These are phyloP conservation scores for Calameuta pallipes DNA, from an alignment of 2,888 invertebrate genomes.

Conservation along the genomic window DNA sequence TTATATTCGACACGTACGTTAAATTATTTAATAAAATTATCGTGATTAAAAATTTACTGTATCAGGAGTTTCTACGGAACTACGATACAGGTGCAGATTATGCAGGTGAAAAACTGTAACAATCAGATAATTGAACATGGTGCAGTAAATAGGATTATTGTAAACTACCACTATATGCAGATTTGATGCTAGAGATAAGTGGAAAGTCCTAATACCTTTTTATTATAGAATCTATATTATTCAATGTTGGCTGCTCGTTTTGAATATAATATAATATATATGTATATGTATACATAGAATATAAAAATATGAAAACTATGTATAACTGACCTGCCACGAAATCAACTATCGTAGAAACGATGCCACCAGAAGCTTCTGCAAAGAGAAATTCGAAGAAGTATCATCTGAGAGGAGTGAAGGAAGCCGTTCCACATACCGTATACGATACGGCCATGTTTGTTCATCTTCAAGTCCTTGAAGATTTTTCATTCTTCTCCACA, in stretches of 20 bases:
- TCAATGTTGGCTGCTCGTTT: too few species aligned
- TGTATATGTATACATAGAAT: neutral
- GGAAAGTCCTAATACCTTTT: neutral
- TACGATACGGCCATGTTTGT: neutral
- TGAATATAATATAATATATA: too few species aligned
- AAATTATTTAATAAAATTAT: neutral
- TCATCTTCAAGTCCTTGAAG: slow-evolving; percentile 1
- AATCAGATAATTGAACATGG: neutral
- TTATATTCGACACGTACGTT: neutral
- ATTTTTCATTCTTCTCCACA: neutral
- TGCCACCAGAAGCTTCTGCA: neutral
- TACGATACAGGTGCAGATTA: neutral
- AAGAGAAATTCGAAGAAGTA: neutral
- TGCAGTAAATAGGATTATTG: neutral
- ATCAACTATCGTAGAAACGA: neutral
- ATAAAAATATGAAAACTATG: neutral
- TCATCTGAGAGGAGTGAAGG: neutral
- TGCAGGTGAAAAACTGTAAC: neutral
- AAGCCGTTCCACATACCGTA: neutral
- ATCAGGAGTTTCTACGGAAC: neutral
- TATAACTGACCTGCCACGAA: neutral
- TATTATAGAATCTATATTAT: neutral
- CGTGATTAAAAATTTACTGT: neutral
- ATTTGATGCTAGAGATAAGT: neutral
- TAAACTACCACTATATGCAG: neutral